Evolutionary conservation across 2,888 invertebrate species (phyloP).

Genomic region (Plebejus anna): DNA sequence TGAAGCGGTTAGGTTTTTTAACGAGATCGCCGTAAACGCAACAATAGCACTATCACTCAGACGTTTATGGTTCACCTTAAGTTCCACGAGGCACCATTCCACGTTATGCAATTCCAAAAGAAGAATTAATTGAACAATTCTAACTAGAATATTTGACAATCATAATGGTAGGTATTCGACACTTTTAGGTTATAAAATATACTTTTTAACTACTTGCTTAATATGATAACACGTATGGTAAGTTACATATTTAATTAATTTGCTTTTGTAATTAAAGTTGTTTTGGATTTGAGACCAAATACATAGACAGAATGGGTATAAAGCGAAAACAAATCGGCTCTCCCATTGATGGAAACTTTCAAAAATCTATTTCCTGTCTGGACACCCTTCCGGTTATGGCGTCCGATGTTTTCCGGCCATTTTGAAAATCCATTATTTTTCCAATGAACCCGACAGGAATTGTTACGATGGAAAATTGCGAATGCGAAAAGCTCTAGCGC

Average conservation of each 20-base stretch:
- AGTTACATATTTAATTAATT: background rate
- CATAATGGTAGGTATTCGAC: no score
- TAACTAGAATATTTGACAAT: background rate
- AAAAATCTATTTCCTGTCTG: conserved; percentile 77
- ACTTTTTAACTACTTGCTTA: background rate
- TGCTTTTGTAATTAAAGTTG: background rate
- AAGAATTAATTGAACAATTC: background rate
- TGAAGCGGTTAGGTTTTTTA: conserved; percentile 34
- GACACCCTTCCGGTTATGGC: conserved; percentile 58
- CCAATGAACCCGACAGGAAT: conserved; percentile 32
- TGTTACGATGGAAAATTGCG: conserved; percentile 30
- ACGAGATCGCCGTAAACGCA: conserved; percentile 40
- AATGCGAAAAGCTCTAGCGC: background rate
- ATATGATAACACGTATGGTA: background rate
- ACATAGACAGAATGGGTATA: conserved; percentile 14
- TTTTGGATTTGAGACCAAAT: background rate
- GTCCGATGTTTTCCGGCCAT: conserved; percentile 54
- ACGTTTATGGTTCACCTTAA: conserved; percentile 28
- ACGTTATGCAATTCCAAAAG: conserved; percentile 15
- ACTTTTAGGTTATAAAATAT: background rate
- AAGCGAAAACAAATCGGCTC: conserved; percentile 29
- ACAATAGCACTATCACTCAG: conserved; percentile 43
- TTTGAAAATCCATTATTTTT: conserved; percentile 48
- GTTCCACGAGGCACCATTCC: background rate
- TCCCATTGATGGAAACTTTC: conserved; percentile 46